These are phyloP conservation scores for Nycteola revayana DNA, from an alignment of 2,888 invertebrate genomes.

Conservation along the genomic window DNA sequence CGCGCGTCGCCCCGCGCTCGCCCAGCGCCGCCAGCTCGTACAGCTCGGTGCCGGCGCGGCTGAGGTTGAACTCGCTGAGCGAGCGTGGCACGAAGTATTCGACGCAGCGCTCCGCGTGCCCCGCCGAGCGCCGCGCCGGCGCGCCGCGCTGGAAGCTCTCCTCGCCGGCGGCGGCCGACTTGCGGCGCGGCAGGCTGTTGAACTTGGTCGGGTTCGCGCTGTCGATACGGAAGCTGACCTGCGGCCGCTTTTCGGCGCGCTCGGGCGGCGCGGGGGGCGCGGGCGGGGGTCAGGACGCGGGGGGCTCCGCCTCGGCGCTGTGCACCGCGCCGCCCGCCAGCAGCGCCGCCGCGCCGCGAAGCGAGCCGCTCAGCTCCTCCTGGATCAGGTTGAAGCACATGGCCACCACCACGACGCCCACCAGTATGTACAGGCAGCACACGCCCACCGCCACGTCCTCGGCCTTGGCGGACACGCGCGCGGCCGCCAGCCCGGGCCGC, in stretches of 20 bases:
- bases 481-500: constrained; percentile 84
- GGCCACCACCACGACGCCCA: constrained; percentile 92
- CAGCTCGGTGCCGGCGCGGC: constrained; percentile 74
- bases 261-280: constrained; percentile 58
- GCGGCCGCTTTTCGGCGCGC: constrained; percentile 48
- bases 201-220: constrained; percentile 72
- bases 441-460: constrained; percentile 88
- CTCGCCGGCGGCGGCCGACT: constrained; percentile 54
- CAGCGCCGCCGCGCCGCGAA: constrained; percentile 45
- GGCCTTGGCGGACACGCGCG: constrained; percentile 68
- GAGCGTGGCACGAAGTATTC: constrained; percentile 93
- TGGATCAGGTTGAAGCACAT: constrained; percentile 94
- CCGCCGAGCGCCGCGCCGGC: constrained; percentile 84
- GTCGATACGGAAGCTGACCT: constrained; percentile 64
- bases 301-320: constrained; percentile 68
- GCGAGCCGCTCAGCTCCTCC: constrained; percentile 83
- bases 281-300: constrained; percentile 79
- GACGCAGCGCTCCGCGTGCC: constrained; percentile 84
- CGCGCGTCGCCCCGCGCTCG: constrained; percentile 27
- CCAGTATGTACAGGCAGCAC: constrained; percentile 90
- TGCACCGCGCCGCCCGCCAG: constrained; percentile 62
- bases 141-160: constrained; percentile 85
- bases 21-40: constrained; percentile 35
- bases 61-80: constrained; percentile 91
- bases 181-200: constrained; percentile 80